Evolutionary conservation across 2,797 vertebrate genomes (phyloP), one percentile per base, ranked within the genome.

Genomic region (Zalophus californianus): DNA sequence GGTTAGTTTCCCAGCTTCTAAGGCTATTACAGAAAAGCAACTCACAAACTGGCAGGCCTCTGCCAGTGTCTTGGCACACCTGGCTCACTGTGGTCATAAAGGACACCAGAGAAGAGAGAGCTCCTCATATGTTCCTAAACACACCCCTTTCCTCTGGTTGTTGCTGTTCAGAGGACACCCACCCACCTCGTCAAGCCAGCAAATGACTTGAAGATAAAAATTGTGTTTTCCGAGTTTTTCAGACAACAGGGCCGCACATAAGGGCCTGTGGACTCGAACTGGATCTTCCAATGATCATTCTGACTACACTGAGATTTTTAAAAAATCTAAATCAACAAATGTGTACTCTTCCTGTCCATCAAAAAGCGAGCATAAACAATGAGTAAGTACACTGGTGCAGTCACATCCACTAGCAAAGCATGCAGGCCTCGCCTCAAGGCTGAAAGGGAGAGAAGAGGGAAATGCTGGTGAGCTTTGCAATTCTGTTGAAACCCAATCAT

Each of bases 401-500:
- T 83, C 21, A 32, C 48, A 90, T 10, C 50, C 3, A 70, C 23
- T 23, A 68, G 60, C 92, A 68, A 70, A 75, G 64, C 27, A 35
- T 7, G 60, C 50, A 87, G 64, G 44, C 82, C 85, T 21, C 13
- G 12, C 44, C 62, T 80, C 87, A 68, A 25, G 21, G 77, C 58
- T 64, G 32, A 87, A n/a, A 64, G 44, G 70, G 44, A n/a, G 50
- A 52, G 50, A 35, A 70, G n/a, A 29, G 18, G 35, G 35, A 10
- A 64, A 27, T 0, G 25, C 38, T 7, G 5, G 16, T 23, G 60
- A n/a, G 38, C 5, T 66, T 44, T 11, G 48, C 44, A 4, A 0
- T 14, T 32, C 8, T 0, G 1, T 3, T 8, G 9, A 86, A 77
- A 72, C 84, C 15, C 0, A 0, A 12, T 52, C 2, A 0, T 54